A percentile compares a stretch with the other conserved stretches of the same genome.
Conservation (phyloP, 2,797 vertebrate species). For the Propithecus perrieri region DNA sequence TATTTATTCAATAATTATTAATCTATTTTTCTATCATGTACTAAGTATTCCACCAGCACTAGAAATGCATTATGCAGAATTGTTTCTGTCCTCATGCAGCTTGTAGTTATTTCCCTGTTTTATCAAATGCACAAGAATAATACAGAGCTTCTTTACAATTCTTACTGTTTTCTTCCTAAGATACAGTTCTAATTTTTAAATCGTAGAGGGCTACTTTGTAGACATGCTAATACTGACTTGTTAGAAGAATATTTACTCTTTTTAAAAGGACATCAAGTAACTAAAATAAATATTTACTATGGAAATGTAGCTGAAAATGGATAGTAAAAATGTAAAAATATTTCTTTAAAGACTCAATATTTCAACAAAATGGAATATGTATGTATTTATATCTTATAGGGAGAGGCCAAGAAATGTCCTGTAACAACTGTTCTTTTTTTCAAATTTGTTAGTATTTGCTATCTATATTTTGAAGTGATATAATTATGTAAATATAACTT, state of each 20-base stretch:
- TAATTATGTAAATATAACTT: not conserved
- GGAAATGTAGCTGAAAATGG: not conserved
- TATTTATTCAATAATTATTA: not conserved
- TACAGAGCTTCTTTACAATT: not conserved
- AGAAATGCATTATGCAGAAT: not conserved
- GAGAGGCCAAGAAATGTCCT: not conserved
- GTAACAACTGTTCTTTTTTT: not conserved
- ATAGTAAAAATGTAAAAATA: not conserved
- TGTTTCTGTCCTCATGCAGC: fast-evolving
- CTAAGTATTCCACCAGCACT: not conserved
- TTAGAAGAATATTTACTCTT: not conserved
- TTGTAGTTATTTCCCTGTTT: not conserved
- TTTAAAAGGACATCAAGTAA: not conserved
- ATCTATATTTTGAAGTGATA: not conserved
- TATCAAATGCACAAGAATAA: not conserved
- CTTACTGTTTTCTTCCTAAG: too few relatives aligned
- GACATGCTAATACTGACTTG: not conserved
- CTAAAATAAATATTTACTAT: not conserved
- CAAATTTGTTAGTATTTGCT: not conserved
- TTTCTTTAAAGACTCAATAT: not conserved
- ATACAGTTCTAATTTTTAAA: not conserved
- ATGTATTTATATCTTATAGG: not conserved
- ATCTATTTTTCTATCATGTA: not conserved
- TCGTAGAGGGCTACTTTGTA: not conserved
- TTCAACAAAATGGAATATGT: not conserved